Percentiles rank a stretch among this genome's conserved stretches.
phyloP scores from a whole-genome alignment of 2,113 vertebrate species.

The Fregetta grallaria region DNA sequence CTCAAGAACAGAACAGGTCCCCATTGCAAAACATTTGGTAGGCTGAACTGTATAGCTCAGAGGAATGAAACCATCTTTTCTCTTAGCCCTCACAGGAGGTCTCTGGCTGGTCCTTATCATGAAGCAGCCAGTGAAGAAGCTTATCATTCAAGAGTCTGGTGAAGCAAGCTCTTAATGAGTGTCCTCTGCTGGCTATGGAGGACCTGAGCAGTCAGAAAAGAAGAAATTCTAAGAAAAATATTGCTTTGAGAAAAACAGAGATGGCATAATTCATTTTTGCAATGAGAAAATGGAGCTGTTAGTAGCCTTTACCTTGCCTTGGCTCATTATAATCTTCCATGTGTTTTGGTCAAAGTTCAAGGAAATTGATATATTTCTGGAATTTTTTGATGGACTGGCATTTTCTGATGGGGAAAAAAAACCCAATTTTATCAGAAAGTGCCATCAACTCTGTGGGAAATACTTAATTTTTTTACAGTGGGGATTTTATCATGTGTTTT shows the following conservation, averaged over 20 bases:
- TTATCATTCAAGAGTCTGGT: not conserved
- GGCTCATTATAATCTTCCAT: not conserved
- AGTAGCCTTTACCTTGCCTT: not conserved
- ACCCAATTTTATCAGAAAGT: not conserved
- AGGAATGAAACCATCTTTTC: not conserved
- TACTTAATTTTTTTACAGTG: not conserved
- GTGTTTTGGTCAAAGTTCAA: not conserved
- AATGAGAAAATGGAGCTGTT: not conserved
- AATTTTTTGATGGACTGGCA: not conserved
- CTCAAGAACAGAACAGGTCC: not conserved
- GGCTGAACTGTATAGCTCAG: not conserved
- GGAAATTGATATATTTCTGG: not conserved
- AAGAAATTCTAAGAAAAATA: not conserved
- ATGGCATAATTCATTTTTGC: not conserved
- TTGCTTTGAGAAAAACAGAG: not conserved
- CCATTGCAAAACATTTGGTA: not conserved
- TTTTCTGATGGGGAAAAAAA: not conserved
- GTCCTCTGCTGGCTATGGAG: not conserved
- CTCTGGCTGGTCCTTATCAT: not conserved
- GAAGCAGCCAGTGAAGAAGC: not conserved
- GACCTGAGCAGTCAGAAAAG: not conserved
- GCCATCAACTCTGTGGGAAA: not conserved
- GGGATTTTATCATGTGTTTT: not conserved
- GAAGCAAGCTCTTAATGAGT: not conserved
- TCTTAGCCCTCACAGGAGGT: not conserved